Conservation (phyloP, 1,140 invertebrate genomes). For the Neuroterus valhalla region DNA sequence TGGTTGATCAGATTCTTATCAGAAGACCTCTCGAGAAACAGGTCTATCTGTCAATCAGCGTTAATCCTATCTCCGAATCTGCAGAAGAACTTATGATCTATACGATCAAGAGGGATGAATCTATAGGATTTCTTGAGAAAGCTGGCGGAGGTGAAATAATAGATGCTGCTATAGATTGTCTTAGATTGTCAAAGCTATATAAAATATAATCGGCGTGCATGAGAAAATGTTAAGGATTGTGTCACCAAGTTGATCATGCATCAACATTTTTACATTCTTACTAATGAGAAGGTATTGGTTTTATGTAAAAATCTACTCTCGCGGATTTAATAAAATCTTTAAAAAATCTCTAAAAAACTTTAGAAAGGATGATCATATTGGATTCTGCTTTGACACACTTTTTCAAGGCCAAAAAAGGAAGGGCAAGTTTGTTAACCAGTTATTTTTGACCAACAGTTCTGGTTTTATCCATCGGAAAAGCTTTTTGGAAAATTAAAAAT, state of each 20-base stretch:
- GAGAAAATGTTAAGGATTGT: not conserved
- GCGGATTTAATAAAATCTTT: too few relatives aligned
- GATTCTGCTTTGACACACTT: too few relatives aligned
- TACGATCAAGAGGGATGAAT: not conserved
- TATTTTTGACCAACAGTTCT: too few relatives aligned
- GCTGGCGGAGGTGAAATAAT: not conserved
- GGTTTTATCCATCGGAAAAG: too few relatives aligned
- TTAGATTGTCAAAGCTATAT: not conserved
- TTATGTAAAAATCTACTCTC: too few relatives aligned
- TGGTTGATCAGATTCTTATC: not conserved
- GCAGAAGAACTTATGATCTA: not conserved
- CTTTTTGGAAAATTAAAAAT: too few relatives aligned
- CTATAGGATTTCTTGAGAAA: not conserved
- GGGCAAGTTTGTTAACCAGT: too few relatives aligned
- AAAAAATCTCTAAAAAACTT: too few relatives aligned
- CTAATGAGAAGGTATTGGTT: too few relatives aligned
- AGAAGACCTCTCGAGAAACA: not conserved
- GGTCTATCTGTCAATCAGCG: not conserved
- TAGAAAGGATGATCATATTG: too few relatives aligned
- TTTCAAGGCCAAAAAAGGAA: too few relatives aligned
- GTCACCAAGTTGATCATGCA: not conserved
- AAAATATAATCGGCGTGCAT: not conserved
- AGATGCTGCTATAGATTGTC: not conserved
- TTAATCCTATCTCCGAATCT: not conserved
- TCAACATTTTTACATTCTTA: slow-evolving; percentile 7